Conservation (phyloP, 1,140 invertebrate genomes). For the Chrysomallon squamiferum region DNA sequence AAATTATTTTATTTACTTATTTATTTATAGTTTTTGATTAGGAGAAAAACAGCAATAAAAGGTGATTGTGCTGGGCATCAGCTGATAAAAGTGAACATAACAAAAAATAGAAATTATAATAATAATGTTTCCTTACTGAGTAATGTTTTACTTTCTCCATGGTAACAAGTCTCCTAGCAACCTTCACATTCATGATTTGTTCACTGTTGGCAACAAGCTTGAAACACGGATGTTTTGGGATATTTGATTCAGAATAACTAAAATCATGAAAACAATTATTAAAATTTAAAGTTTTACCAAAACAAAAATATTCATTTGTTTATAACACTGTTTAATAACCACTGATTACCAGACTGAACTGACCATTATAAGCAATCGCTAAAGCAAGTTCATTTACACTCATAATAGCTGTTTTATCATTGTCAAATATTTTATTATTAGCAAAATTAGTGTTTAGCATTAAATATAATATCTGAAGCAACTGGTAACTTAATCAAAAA, state of each 20-base stretch:
- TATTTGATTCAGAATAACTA: constrained; percentile 73
- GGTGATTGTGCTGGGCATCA: too few species aligned
- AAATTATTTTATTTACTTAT: too few species aligned
- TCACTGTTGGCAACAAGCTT: constrained; percentile 82
- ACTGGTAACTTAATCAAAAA: too few species aligned
- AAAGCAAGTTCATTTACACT: too few species aligned
- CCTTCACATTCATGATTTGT: constrained; percentile 77
- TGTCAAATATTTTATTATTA: neutral
- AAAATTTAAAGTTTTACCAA: neutral
- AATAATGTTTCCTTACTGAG: constrained; percentile 34
- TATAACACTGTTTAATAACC: neutral
- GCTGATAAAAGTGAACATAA: too few species aligned
- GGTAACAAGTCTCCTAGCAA: constrained; percentile 83
- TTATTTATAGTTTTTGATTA: too few species aligned
- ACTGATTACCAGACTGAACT: too few species aligned
- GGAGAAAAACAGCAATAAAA: too few species aligned
- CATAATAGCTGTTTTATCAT: neutral
- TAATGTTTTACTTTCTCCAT: constrained; percentile 76
- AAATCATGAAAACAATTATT: neutral
- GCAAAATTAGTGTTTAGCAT: too few species aligned
- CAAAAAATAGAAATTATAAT: too few species aligned
- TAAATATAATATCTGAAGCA: too few species aligned
- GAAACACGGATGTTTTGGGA: constrained; percentile 83
- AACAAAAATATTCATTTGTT: too few species aligned
- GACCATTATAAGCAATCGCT: neutral